phyloP scores from a whole-genome alignment of 2,888 invertebrate genomes.

The Esperia sulphurella region DNA sequence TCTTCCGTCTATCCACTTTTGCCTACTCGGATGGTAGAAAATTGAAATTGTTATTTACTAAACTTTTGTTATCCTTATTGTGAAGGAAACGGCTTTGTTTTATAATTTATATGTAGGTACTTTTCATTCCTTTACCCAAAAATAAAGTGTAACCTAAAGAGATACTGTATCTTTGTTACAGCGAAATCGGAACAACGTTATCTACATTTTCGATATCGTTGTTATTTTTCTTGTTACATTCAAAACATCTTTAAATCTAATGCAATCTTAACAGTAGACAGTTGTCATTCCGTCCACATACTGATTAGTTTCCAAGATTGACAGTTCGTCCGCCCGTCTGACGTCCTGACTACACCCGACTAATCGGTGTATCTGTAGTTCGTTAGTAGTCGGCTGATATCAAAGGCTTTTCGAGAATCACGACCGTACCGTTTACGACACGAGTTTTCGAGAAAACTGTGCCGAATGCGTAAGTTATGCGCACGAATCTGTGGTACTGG shows the following conservation, averaged over 20 bases:
- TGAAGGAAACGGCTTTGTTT: too few relatives aligned
- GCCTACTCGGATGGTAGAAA: too few relatives aligned
- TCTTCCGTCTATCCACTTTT: too few relatives aligned
- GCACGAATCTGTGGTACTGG: slow-evolving; percentile 47
- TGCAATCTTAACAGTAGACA: slow-evolving; percentile 15
- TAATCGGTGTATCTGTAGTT: slow-evolving; percentile 53
- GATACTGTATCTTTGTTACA: too few relatives aligned
- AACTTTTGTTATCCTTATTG: too few relatives aligned
- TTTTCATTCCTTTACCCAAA: too few relatives aligned
- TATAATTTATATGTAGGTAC: too few relatives aligned
- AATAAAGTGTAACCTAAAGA: too few relatives aligned
- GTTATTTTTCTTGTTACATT: too few relatives aligned
- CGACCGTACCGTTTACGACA: slow-evolving; percentile 58
- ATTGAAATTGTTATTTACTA: too few relatives aligned
- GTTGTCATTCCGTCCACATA: slow-evolving; percentile 35
- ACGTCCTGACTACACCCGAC: slow-evolving; percentile 21
- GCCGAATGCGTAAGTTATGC: slow-evolving; percentile 39
- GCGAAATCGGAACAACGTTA: too few relatives aligned
- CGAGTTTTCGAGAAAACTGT: slow-evolving; percentile 63
- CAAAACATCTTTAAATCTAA: neutral
- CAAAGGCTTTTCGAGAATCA: slow-evolving; percentile 61
- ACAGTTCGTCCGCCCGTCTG: slow-evolving; percentile 21
- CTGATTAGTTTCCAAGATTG: slow-evolving; percentile 46
- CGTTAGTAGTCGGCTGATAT: slow-evolving; percentile 62
- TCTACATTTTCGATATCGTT: too few relatives aligned